Evolutionary conservation across 2,113 vertebrate species (phyloP).

Genomic region (Diadophis punctatus): DNA sequence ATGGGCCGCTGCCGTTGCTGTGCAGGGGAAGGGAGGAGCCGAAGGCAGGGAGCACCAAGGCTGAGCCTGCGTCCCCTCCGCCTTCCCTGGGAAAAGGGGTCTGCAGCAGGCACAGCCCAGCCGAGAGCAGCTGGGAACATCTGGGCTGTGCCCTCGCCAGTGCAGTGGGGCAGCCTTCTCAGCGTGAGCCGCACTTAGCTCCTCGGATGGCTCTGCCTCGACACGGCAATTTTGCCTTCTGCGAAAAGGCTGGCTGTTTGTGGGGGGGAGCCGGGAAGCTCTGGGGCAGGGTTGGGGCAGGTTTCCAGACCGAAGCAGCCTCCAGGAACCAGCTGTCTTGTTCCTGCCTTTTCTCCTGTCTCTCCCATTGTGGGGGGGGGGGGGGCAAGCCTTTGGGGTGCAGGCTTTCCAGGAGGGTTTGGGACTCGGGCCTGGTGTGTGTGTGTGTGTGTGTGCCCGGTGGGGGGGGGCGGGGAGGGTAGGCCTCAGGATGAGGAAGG

Average conservation of each 20-base stretch:
- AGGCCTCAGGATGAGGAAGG: too few relatives aligned
- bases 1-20: neutral
- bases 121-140: slow-evolving; percentile 15
- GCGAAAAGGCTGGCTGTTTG: too few relatives aligned
- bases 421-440: neutral
- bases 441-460: too few relatives aligned
- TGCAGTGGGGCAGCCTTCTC: neutral
- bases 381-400: neutral
- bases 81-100: neutral
- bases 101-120: neutral
- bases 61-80: neutral
- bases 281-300: neutral
- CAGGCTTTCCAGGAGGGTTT: neutral
- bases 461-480: neutral
- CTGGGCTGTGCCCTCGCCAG: neutral
- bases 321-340: fast-evolving
- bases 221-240: neutral
- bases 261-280: neutral
- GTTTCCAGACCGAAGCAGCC: neutral
- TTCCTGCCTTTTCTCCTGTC: neutral
- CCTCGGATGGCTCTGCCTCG: neutral
- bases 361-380: too few relatives aligned
- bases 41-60: neutral
- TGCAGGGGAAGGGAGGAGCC: neutral
- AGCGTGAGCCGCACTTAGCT: neutral